A percentile compares a stretch with the other conserved stretches of the same genome.
phyloP scores from a whole-genome alignment of 2,113 vertebrate species.

The Oplegnathus fasciatus region DNA sequence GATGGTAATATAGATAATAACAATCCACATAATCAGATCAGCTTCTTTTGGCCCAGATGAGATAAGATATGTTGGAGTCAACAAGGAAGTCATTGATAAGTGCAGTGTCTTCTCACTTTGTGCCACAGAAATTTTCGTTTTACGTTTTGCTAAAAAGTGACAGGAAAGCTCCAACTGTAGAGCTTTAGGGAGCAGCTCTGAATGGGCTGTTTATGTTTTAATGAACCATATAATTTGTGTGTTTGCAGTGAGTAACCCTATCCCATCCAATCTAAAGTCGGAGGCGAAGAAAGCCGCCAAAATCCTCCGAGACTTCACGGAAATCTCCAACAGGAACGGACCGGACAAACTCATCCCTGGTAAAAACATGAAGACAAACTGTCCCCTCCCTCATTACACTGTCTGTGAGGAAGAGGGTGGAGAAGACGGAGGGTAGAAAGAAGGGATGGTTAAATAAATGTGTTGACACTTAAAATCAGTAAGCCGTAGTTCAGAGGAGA shows the following conservation, averaged over 20 bases:
- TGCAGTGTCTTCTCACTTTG: not conserved
- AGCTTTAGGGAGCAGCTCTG: not conserved
- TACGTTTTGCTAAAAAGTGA: too few species aligned
- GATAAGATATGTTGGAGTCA: not conserved
- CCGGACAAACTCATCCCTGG: slow-evolving; percentile 96
- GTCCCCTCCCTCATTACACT: too few species aligned
- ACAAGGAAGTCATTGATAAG: not conserved
- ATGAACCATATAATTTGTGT: not conserved
- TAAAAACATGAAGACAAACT: slow-evolving; percentile 19
- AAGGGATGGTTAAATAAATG: too few species aligned
- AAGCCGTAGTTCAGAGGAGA: too few species aligned
- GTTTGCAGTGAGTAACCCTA: slow-evolving; percentile 94
- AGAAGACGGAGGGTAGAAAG: too few species aligned
- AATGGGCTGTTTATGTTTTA: slow-evolving; percentile 5
- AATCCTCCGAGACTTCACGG: slow-evolving; percentile 96
- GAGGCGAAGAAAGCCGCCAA: slow-evolving; percentile 97
- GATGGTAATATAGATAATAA: too few species aligned
- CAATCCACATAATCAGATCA: too few species aligned
- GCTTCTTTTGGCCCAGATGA: not conserved
- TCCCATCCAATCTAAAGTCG: slow-evolving; percentile 94
- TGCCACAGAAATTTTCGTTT: not conserved
- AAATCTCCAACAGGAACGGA: slow-evolving; percentile 92
- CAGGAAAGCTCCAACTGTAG: too few species aligned
- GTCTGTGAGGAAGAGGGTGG: too few species aligned
- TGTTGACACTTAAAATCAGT: too few species aligned